Evolutionary conservation across 2,113 vertebrate species (phyloP).

Genomic region (Saguinus midas): DNA sequence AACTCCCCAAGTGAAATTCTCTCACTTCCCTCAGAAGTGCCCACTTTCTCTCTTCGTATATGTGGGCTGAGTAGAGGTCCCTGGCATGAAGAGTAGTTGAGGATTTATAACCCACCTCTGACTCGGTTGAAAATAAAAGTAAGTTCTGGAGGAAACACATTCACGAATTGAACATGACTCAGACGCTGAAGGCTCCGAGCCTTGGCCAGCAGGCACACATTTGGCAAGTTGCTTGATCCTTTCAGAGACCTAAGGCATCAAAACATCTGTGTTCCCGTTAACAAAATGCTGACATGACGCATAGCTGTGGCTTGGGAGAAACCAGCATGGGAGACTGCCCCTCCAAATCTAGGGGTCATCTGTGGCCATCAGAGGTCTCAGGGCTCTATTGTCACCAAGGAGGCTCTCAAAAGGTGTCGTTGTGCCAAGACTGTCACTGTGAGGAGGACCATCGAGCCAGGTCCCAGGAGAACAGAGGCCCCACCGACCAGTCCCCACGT

Average conservation of each 20-base stretch:
- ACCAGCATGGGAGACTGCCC: slow-evolving; percentile 58
- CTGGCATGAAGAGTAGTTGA: background rate
- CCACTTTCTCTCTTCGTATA: background rate
- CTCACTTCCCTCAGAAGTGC: background rate
- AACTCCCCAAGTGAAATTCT: background rate
- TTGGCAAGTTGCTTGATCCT: slow-evolving; percentile 68
- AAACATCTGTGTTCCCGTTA: slow-evolving; percentile 81
- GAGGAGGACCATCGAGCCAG: background rate
- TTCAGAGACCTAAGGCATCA: slow-evolving; percentile 70
- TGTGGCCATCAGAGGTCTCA: background rate
- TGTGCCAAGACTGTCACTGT: background rate
- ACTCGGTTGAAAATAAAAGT: background rate
- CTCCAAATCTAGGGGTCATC: slow-evolving; percentile 29
- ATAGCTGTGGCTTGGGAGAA: slow-evolving; percentile 71
- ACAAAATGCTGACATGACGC: slow-evolving; percentile 75
- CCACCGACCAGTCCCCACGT: background rate
- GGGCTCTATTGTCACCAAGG: background rate
- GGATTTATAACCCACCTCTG: background rate
- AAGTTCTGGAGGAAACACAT: slow-evolving; percentile 54
- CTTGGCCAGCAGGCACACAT: slow-evolving; percentile 67
- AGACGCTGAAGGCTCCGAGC: slow-evolving; percentile 33
- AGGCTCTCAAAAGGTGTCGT: background rate
- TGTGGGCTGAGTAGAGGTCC: background rate
- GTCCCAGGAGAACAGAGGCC: background rate
- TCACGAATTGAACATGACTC: slow-evolving; percentile 73